phyloP scores from a whole-genome alignment of 2,797 vertebrate species.

The Parauchenoglanis ngamensis region DNA sequence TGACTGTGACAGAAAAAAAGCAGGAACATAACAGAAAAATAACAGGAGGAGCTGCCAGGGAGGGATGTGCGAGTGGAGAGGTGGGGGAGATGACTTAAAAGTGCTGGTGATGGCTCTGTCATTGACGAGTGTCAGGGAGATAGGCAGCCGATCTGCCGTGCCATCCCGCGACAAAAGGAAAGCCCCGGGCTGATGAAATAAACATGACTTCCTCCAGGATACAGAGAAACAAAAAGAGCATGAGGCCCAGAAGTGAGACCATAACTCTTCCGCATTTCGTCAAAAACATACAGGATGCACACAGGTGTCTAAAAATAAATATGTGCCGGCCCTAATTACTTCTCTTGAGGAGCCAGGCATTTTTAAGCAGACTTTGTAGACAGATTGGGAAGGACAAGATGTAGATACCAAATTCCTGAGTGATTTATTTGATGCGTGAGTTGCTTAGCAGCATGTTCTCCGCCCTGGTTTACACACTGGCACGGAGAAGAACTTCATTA shows the following conservation, averaged over 20 bases:
- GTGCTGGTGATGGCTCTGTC: conserved; percentile 65
- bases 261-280: conserved; percentile 9
- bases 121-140: conserved; percentile 66
- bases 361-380: conserved; percentile 34
- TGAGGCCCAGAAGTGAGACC: conserved; percentile 18
- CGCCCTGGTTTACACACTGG: conserved; percentile 2
- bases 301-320: conserved; percentile 50
- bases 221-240: conserved; percentile 59
- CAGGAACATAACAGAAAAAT: conserved; percentile 58
- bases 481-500: conserved; percentile 43
- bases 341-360: conserved; percentile 42
- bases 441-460: conserved; percentile 40
- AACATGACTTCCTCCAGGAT: conserved; percentile 74
- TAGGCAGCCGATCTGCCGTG: conserved; percentile 59
- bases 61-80: conserved; percentile 44
- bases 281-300: conserved; percentile 24
- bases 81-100: conserved; percentile 57
- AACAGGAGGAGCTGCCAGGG: conserved; percentile 53
- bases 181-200: conserved; percentile 75
- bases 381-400: conserved; percentile 66
- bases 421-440: conserved; percentile 34
- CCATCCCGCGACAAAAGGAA: conserved; percentile 72
- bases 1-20: conserved; percentile 69
- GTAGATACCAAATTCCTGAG: conserved; percentile 34
- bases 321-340: conserved; percentile 45